Evolutionary conservation across 2,888 invertebrate genomes (phyloP), one percentile per base, ranked within the genome.

Genomic region (Odontocerum albicorne): DNA sequence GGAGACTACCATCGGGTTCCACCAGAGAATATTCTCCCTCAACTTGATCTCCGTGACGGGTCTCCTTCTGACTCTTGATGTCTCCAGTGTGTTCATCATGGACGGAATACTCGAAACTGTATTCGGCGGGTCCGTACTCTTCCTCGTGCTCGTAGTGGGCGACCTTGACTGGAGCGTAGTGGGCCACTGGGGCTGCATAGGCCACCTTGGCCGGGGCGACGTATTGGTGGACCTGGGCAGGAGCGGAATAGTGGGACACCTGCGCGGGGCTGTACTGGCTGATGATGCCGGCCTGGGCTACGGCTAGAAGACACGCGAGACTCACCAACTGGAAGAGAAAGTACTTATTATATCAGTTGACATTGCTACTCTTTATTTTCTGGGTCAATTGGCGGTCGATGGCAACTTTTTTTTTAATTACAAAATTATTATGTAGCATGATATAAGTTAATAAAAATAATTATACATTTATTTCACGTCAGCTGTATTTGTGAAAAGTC

Each of bases 91-190:
- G 60, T 27, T 54, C 54, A 22, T 60, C 60, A 8, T 44, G 32
- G 12, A 60, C 60, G 43, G 49, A 51, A 31, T 60, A 60, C 38
- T 57, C 55, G 46, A 60, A 60, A 22, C 57, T 60, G 57, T 60
- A 60, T 39, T 60, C 57, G 33, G 57, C 57, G n/a, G 56, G 51
- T 19, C 50, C 56, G 51, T 55, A 50, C 17, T 59, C 55, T 8
- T 17, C 47, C 22, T 42, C 42, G 22, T 45, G 52, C 40, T 43
- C 51, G 31, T 45, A 55, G 33, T 46, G 42, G 19, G 46, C 52
- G 4, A 46, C 36, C 32, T 43, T 49, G 19, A 55, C 49, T 20
- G 60, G 50, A 16, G 58, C 50, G 20, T 55, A 55, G 49, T 59
- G 56, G 46, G 53, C 63, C 13, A 62, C 62, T 47, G 59, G 57